phyloP scores from a whole-genome alignment of 1,140 invertebrate species.

The Drosophila asahinai region DNA sequence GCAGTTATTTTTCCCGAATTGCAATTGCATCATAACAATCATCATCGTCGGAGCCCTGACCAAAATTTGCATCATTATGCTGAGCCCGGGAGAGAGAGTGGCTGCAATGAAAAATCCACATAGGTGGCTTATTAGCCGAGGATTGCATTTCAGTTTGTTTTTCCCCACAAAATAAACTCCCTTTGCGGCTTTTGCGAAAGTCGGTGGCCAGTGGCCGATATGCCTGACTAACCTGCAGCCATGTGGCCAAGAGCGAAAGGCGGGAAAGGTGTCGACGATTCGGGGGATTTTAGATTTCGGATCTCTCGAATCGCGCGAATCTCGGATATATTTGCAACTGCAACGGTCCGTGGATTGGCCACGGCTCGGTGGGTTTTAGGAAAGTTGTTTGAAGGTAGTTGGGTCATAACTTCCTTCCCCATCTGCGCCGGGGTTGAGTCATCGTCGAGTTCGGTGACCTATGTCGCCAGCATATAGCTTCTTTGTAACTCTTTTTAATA shows the following conservation, averaged over 20 bases:
- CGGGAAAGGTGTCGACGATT: constrained; percentile 72
- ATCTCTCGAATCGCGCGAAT: constrained; percentile 23
- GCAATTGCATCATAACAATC: constrained; percentile 55
- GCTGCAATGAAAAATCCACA: constrained; percentile 33
- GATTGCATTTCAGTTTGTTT: constrained; percentile 38
- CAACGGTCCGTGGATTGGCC: constrained; percentile 34
- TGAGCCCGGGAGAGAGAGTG: constrained; percentile 1
- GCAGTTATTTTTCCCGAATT: constrained; percentile 47
- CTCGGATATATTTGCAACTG: constrained; percentile 36
- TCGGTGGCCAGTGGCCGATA: constrained; percentile 52
- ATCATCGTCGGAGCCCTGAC: constrained; percentile 20
- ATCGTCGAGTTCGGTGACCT: constrained; percentile 21
- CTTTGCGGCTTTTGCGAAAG: constrained; percentile 49
- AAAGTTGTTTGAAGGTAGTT: constrained; percentile 78
- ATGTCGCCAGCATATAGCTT: not conserved
- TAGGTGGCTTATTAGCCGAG: constrained; percentile 73
- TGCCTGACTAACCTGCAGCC: constrained; percentile 74
- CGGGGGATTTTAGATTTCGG: constrained; percentile 36
- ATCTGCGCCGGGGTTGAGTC: constrained; percentile 24
- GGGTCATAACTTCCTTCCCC: constrained; percentile 64
- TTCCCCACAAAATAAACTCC: constrained; percentile 9
- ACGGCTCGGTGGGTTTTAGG: constrained; percentile 36
- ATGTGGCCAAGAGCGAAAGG: constrained; percentile 71
- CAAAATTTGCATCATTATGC: constrained; percentile 74
- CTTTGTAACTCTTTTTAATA: constrained; percentile 1